Base-by-base conservation (phyloP, 2,113 vertebrate species). In the Tringa solitaria region DNA sequence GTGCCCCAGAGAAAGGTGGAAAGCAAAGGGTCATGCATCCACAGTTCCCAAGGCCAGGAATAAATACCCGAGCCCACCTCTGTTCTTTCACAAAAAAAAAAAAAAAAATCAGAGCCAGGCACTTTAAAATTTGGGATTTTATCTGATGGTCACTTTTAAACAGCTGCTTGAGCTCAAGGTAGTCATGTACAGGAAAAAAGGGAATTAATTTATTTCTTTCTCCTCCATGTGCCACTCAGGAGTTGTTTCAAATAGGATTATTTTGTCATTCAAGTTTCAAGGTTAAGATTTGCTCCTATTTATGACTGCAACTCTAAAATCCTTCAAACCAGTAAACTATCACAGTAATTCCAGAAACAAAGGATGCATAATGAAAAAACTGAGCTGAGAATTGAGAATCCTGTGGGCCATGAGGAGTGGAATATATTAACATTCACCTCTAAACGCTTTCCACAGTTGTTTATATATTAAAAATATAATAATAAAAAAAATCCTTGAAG, bases 341-440 rank as follows among this genome's bases (percentile, higher is more conserved):
- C 96, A 91, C 89, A 88, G 67, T 95, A 96, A 97, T 96, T 96
- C 59, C 84, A 90, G 97, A 97, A 87, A 96, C 65, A 92, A 90
- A 87, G 93, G 86, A 96, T 87, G 91, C 48, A 95, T 96, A 96
- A 95, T 91, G 93, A 97, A 97, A 97, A 97, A 93, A 90, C 37
- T 85, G 87, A 94, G 77, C 60, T 56, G 87, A 97, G 87, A 95
- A 95, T 70, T 84, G 69, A 95, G 95, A 95, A 79, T 95, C 81
- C 90, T 93, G 84, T 95, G 90, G 48, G 43, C 96, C 76, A 92
- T 12, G 1, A 94, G 89, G 73, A 97, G 91, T 65, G 54, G 93
- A 90, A 95, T 95, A 86, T 67, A 96, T 96, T 97, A 97, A 94
- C 67, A 95, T 93, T 97, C 87, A 95, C 91, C 91, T 97, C 87